Evolutionary conservation across 2,888 invertebrate species (phyloP).

Genomic region (Pseudoips prasinana): DNA sequence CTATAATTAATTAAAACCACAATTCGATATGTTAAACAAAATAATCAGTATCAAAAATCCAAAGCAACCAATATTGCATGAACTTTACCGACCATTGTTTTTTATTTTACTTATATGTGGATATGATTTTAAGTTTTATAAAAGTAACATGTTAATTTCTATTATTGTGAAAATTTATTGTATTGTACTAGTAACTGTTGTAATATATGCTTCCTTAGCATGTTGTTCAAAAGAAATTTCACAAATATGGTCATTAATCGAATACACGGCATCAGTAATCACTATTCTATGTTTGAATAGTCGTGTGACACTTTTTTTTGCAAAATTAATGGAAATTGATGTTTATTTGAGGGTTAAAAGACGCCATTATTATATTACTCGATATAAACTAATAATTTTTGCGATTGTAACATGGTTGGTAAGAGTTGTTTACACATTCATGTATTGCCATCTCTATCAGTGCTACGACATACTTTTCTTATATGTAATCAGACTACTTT

Average conservation of each 20-base stretch:
- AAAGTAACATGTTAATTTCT: slow-evolving; percentile 31
- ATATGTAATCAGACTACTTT: slow-evolving; percentile 48
- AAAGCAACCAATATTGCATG: not conserved
- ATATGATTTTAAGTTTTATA: slow-evolving; percentile 54
- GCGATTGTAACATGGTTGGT: slow-evolving; percentile 44
- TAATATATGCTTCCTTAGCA: slow-evolving; percentile 38
- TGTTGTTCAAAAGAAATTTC: slow-evolving; percentile 48
- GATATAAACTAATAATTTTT: slow-evolving; percentile 36
- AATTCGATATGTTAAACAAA: slow-evolving; percentile 33
- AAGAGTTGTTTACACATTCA: slow-evolving; percentile 43
- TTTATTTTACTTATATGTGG: slow-evolving; percentile 53
- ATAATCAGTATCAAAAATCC: slow-evolving; percentile 19
- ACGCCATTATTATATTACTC: slow-evolving; percentile 37
- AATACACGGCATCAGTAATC: slow-evolving; percentile 48
- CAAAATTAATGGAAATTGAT: slow-evolving; percentile 46
- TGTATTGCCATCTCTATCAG: slow-evolving; percentile 41
- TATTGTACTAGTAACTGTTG: slow-evolving; percentile 35
- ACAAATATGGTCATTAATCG: slow-evolving; percentile 54
- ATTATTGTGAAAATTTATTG: slow-evolving; percentile 42
- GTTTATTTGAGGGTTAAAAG: slow-evolving; percentile 48
- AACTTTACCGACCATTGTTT: slow-evolving; percentile 46
- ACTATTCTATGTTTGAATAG: slow-evolving; percentile 47
- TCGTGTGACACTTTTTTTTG: slow-evolving; percentile 41
- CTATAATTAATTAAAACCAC: slow-evolving; percentile 20
- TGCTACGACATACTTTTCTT: slow-evolving; percentile 40